These are phyloP conservation scores for Numenius arquata DNA, from an alignment of 2,113 vertebrate genomes.

Conservation along the genomic window DNA sequence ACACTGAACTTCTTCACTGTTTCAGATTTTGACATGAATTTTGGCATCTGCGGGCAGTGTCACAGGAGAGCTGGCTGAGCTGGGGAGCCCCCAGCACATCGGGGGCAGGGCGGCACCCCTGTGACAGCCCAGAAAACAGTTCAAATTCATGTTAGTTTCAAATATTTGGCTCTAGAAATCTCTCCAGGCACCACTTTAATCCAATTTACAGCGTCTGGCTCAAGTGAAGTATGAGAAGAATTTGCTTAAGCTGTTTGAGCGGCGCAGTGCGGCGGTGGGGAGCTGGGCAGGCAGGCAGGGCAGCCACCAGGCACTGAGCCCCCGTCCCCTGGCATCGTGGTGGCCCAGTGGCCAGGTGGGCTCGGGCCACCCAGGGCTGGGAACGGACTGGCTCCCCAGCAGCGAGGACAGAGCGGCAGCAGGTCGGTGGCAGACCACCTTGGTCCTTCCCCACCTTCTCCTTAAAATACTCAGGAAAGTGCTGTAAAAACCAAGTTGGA, in stretches of 20 bases:
- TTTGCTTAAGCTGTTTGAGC: neutral
- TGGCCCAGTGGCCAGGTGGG: neutral
- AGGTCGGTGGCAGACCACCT: accelerated
- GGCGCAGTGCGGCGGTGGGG: accelerated
- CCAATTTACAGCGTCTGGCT: neutral
- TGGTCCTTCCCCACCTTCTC: neutral
- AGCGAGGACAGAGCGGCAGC: neutral
- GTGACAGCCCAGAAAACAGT: neutral
- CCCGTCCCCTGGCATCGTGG: neutral
- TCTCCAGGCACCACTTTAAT: neutral
- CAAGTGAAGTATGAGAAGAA: conserved; percentile 6
- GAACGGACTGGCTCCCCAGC: neutral
- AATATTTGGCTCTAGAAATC: neutral
- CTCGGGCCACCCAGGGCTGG: neutral
- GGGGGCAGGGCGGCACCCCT: neutral
- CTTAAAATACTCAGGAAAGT: neutral
- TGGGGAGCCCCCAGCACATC: neutral
- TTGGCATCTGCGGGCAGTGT: neutral
- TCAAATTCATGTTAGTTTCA: neutral
- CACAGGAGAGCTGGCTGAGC: neutral
- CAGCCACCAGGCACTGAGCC: neutral
- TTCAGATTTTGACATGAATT: neutral
- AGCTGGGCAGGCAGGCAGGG: neutral
- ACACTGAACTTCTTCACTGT: neutral
- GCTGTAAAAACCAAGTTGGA: neutral